Evolutionary conservation across 2,113 vertebrate species (phyloP), one percentile per base, ranked within the genome.

Genomic region (Miniopterus natalensis): DNA sequence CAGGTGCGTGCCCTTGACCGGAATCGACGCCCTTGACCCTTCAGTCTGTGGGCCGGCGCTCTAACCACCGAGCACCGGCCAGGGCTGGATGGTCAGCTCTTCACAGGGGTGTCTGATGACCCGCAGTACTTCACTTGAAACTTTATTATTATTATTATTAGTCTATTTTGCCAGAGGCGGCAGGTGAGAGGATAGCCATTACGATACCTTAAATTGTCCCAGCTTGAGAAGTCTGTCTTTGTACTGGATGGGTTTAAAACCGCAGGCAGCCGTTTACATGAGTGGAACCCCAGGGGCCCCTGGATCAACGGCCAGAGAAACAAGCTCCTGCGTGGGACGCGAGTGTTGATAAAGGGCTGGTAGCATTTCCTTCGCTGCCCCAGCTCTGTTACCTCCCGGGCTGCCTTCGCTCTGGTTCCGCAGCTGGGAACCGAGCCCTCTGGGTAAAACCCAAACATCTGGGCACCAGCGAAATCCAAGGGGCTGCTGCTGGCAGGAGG

Each of bases 281-380:
- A 61, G 23, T 23, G 55, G 84, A 5, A 57, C n/a, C n/a, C 27
- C 27, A 10, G 55, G 53, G 55, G 68, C 77, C 27, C 78, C 79
- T 15, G 45, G 92, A 73, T 70, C 68, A 47, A 51, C 15, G 6
- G n/a, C 20, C 20, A 55, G 73, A 29, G 78, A 49, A 36, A 8
- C 68, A 59, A 31, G 31, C 40, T 31, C 29, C 29, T 47, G 0
- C 4, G 0, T 5, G 27, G 81, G 31, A 5, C 15, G 17, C 12
- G 36, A 49, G 29, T 10, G 21, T 40, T 5, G 86, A 40, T 36
- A 14, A 29, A 36, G 55, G 8, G 49, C 2, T 3, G 1, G 5
- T 1, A 15, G 17, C 11, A 23, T 23, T 31, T n/a, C n/a, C 13
- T 13, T 6, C 8, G 27, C 21, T 10, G 0, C 45, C 7, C 3